Conservation (phyloP, 2,797 vertebrate genomes). For the Chaunax sp. region DNA sequence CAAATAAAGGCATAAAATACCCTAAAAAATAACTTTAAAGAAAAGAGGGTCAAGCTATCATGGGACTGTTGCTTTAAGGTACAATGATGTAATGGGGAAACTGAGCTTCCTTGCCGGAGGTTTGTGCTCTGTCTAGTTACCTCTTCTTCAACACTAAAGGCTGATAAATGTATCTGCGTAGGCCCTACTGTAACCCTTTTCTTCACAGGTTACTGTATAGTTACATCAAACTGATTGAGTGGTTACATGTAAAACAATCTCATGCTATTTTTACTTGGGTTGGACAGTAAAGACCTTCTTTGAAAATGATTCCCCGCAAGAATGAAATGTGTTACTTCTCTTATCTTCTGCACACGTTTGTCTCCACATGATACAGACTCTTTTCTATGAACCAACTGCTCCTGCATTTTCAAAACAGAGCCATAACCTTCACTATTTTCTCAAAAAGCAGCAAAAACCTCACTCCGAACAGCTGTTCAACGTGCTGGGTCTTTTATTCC, state of each 20-base stretch:
- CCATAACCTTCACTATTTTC: neutral
- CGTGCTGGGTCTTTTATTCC: slow-evolving; percentile 18
- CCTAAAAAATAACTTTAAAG: too few relatives aligned
- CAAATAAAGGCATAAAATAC: too few relatives aligned
- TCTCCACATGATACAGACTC: slow-evolving; percentile 2
- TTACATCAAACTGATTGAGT: slow-evolving; percentile 18
- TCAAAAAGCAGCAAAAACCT: slow-evolving; percentile 1
- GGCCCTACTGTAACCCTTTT: slow-evolving; percentile 10
- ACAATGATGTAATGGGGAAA: too few relatives aligned
- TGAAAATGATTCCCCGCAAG: neutral
- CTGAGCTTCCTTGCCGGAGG: too few relatives aligned
- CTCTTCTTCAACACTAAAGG: slow-evolving; percentile 8
- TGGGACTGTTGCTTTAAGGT: too few relatives aligned
- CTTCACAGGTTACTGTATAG: slow-evolving; percentile 31
- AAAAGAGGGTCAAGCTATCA: too few relatives aligned
- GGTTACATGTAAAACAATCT: slow-evolving; percentile 11
- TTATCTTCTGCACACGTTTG: neutral
- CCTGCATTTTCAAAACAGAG: neutral
- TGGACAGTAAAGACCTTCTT: slow-evolving; percentile 1
- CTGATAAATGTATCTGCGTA: slow-evolving; percentile 11
- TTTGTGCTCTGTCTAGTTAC: slow-evolving; percentile 30
- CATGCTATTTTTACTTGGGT: slow-evolving; percentile 11
- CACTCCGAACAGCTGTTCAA: neutral
- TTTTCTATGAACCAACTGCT: slow-evolving; percentile 1
- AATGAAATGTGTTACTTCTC: neutral